phyloP scores from a whole-genome alignment of 1,140 invertebrate genomes.

The Drosophila mojavensis region DNA sequence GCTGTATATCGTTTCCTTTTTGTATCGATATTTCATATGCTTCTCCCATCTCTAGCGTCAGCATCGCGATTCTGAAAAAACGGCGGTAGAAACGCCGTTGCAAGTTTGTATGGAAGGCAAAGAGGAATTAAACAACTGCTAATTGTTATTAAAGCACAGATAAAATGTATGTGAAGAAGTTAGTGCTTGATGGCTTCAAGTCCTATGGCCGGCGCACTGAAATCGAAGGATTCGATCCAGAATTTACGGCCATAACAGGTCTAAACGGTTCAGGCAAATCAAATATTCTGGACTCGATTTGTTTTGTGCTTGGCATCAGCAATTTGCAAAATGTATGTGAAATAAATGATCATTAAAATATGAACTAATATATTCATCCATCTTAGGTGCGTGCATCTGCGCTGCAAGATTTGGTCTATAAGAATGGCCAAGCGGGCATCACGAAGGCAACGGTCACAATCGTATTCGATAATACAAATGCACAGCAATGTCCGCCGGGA shows the following conservation, averaged over 20 bases:
- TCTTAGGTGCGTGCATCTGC: conserved; percentile 93
- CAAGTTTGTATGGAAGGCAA: background rate
- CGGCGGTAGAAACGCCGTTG: conserved; percentile 44
- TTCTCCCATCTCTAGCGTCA: conserved; percentile 37
- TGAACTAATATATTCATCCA: background rate
- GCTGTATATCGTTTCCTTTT: background rate
- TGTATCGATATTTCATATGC: conserved; percentile 7
- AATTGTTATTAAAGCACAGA: background rate
- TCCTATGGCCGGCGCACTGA: conserved; percentile 97
- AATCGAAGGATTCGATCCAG: conserved; percentile 96
- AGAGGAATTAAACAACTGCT: background rate
- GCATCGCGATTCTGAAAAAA: conserved; percentile 40
- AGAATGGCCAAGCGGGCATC: conserved; percentile 97
- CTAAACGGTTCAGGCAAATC: conserved; percentile 99
- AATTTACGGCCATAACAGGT: conserved; percentile 99
- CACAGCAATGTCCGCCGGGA: conserved; percentile 93
- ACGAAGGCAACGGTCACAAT: conserved; percentile 98
- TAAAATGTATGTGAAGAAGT: conserved; percentile 96
- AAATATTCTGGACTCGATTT: conserved; percentile 99
- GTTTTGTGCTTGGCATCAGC: conserved; percentile 98
- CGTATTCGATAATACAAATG: conserved; percentile 96
- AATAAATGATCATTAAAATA: too few species aligned
- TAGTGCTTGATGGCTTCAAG: conserved; percentile 98
- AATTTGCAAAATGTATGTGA: conserved; percentile 94
- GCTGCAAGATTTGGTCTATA: conserved; percentile 98